Evolutionary conservation across 2,797 vertebrate genomes (phyloP).

Genomic region (Triplophysa yarkandensis): DNA sequence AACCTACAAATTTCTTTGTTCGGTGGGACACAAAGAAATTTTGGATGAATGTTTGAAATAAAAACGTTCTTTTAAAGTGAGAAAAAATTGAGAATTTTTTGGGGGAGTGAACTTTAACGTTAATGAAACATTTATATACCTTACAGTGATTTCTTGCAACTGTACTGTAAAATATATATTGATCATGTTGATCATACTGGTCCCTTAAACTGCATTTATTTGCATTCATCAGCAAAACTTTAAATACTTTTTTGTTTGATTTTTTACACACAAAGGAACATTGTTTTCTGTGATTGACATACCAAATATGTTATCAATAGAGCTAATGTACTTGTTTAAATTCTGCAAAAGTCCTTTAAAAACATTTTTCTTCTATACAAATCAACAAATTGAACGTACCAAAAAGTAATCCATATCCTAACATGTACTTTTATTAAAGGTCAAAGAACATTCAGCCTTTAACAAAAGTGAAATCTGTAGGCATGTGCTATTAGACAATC

Average conservation of each 20-base stretch:
- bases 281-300: neutral
- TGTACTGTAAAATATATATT: neutral
- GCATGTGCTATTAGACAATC: slow-evolving; percentile 36
- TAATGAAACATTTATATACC: neutral
- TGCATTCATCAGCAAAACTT: neutral
- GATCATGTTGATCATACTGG: too few species aligned
- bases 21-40: too few species aligned
- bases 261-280: neutral
- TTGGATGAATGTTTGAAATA: too few species aligned
- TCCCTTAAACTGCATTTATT: neutral
- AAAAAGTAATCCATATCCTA: slow-evolving; percentile 18
- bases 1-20: too few species aligned
- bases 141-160: neutral
- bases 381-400: neutral
- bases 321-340: neutral
- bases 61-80: too few species aligned
- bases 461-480: slow-evolving; percentile 29
- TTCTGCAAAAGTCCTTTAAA: neutral
- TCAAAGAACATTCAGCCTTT: slow-evolving; percentile 23
- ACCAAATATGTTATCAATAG: neutral
- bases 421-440: slow-evolving; percentile 26
- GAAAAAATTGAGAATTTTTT: too few species aligned
- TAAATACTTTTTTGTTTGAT: neutral
- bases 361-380: neutral
- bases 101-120: too few species aligned